Percentiles rank a stretch among this genome's conserved stretches.
Conservation (phyloP, 2,888 invertebrate species). For the Cosmia trapezina region DNA sequence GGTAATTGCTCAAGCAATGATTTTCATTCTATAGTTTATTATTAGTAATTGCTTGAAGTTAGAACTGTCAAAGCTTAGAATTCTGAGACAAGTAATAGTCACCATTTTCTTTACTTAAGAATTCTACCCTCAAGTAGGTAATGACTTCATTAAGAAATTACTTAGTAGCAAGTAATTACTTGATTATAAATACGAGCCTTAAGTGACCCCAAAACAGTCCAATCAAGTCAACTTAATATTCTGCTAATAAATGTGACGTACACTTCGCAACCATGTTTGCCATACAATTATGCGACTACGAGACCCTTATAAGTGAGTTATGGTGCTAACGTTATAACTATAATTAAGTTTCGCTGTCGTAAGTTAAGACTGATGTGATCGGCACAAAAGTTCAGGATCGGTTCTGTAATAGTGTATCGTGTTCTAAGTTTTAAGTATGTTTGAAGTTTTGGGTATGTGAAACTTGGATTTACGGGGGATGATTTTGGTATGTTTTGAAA, state of each 20-base stretch:
- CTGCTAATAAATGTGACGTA: conserved; percentile 28
- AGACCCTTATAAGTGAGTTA: conserved; percentile 56
- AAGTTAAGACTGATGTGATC: conserved; percentile 32
- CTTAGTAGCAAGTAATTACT: too few species aligned
- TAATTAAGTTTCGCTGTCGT: conserved; percentile 38
- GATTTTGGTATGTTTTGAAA: conserved; percentile 17
- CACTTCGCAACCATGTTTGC: conserved; percentile 23
- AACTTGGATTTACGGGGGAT: conserved; percentile 10
- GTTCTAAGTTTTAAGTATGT: conserved; percentile 25
- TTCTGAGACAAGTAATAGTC: too few species aligned
- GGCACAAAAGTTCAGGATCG: conserved; percentile 32
- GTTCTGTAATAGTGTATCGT: conserved; percentile 29
- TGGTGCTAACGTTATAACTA: conserved; percentile 39
- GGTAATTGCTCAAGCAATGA: too few species aligned
- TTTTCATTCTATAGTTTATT: too few species aligned
- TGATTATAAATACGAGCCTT: too few species aligned
- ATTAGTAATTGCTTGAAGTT: too few species aligned
- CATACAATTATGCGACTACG: conserved; percentile 25
- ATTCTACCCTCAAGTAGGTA: too few species aligned
- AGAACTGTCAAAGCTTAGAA: too few species aligned
- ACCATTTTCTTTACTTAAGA: too few species aligned
- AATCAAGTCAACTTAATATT: conserved; percentile 44
- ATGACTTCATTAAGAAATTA: too few species aligned
- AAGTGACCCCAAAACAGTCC: conserved; percentile 15
- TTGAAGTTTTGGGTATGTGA: conserved; percentile 6